phyloP scores from a whole-genome alignment of 1,140 invertebrate species.

The Venustaconcha ellipsiformis region DNA sequence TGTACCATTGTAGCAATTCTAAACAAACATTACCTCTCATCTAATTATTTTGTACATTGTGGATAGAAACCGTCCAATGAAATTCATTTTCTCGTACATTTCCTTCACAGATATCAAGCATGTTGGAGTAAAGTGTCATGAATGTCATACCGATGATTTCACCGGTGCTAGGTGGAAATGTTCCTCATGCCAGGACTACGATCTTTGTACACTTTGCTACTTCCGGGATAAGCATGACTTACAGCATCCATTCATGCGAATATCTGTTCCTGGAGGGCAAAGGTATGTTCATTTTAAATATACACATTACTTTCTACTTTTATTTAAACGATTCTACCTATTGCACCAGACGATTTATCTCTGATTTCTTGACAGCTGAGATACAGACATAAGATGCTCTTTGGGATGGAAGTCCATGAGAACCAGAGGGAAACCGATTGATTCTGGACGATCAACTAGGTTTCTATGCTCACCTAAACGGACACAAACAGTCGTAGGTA shows the following conservation, averaged over 20 bases:
- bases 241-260: conserved; percentile 43
- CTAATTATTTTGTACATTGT: too few relatives aligned
- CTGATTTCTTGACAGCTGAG: too few relatives aligned
- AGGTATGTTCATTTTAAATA: too few relatives aligned
- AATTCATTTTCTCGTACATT: not conserved
- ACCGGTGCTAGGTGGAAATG: conserved; percentile 24
- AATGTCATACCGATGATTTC: conserved; percentile 11
- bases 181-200: conserved; percentile 4
- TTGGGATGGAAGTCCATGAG: too few relatives aligned
- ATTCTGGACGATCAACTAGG: too few relatives aligned
- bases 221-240: conserved; percentile 31
- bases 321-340: too few relatives aligned
- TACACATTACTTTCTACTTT: too few relatives aligned
- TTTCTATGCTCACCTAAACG: too few relatives aligned
- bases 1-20: not conserved
- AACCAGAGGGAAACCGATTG: too few relatives aligned
- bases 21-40: not conserved
- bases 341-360: too few relatives aligned
- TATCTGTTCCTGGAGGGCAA: conserved; percentile 13
- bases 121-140: conserved; percentile 8
- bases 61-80: not conserved
- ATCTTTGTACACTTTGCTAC: conserved; percentile 28
- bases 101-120: conserved; percentile 23
- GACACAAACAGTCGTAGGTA: too few relatives aligned
- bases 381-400: too few relatives aligned